These are phyloP conservation scores for Ophioninae sp. DNA, from an alignment of 2,888 invertebrate genomes.

Conservation along the genomic window DNA sequence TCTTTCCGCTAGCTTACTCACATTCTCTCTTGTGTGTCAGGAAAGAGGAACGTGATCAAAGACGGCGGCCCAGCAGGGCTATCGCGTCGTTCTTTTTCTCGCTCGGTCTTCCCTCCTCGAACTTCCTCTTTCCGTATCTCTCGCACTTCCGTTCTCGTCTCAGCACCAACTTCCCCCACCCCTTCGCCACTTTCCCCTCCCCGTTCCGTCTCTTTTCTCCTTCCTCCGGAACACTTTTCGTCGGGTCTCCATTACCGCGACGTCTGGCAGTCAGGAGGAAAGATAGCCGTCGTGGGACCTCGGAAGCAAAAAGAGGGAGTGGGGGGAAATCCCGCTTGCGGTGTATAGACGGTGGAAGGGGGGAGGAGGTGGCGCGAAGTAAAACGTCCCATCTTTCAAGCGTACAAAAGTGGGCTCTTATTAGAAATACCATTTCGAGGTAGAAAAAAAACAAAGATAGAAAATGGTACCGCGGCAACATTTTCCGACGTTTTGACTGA, in stretches of 20 bases:
- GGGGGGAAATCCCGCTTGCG: slow-evolving; percentile 19
- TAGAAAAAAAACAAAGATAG: too few species aligned
- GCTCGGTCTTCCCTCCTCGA: slow-evolving; percentile 3
- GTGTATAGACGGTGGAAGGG: too few species aligned
- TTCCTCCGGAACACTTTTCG: slow-evolving; percentile 41
- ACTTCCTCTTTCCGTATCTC: background rate
- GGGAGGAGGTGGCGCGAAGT: background rate
- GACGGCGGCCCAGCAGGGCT: slow-evolving; percentile 31
- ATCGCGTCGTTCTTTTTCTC: background rate
- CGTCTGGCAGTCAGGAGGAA: slow-evolving; percentile 50
- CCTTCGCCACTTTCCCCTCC: too few species aligned
- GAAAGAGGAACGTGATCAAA: slow-evolving; percentile 35
- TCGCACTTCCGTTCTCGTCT: slow-evolving; percentile 19
- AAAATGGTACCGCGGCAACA: too few species aligned
- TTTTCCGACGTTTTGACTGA: too few species aligned
- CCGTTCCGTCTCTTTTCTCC: slow-evolving; percentile 9
- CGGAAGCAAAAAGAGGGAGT: slow-evolving; percentile 32
- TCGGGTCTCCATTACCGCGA: slow-evolving; percentile 52
- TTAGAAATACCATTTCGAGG: background rate
- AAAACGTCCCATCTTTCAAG: slow-evolving; percentile 1
- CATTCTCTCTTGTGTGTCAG: slow-evolving; percentile 31
- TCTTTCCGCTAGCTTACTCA: slow-evolving; percentile 34
- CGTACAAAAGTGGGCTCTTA: background rate
- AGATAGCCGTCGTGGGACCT: slow-evolving; percentile 58
- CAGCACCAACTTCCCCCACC: too few species aligned